Evolutionary conservation across 2,113 vertebrate species (phyloP).

Genomic region (Scatophagus argus): DNA sequence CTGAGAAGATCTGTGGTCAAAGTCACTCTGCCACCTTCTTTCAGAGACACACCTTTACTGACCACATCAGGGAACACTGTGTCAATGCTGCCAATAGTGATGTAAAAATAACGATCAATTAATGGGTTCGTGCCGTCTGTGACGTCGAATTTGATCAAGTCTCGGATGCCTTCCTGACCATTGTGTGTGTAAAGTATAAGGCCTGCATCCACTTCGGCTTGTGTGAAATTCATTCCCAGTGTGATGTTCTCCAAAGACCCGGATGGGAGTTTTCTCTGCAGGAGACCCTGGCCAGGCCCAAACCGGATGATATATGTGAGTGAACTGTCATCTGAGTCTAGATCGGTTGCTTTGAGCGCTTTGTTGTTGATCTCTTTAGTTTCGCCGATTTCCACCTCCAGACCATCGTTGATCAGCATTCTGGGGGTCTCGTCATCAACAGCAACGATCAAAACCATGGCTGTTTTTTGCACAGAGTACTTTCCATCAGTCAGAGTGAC

Average conservation of each 20-base stretch:
- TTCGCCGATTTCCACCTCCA: conserved; percentile 91
- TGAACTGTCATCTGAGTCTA: conserved; percentile 92
- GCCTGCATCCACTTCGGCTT: conserved; percentile 90
- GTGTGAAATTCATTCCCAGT: conserved; percentile 94
- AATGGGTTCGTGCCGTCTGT: conserved; percentile 93
- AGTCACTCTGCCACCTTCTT: conserved; percentile 92
- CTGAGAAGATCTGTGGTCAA: conserved; percentile 95
- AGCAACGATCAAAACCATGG: conserved; percentile 88
- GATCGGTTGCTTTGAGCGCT: conserved; percentile 92
- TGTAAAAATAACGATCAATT: conserved; percentile 95
- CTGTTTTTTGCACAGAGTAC: conserved; percentile 84
- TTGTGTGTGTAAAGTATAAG: conserved; percentile 89
- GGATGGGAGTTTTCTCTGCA: conserved; percentile 83
- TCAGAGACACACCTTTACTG: conserved; percentile 95
- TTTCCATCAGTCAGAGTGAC: conserved; percentile 91
- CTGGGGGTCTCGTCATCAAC: conserved; percentile 95
- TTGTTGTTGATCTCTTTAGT: conserved; percentile 88
- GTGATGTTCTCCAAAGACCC: conserved; percentile 89
- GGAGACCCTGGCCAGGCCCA: conserved; percentile 88
- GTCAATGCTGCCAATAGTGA: conserved; percentile 90
- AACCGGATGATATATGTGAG: conserved; percentile 88
- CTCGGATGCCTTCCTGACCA: conserved; percentile 90
- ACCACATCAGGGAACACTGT: conserved; percentile 94
- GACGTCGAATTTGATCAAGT: conserved; percentile 95
- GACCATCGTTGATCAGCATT: conserved; percentile 93